phyloP scores from a whole-genome alignment of 2,113 vertebrate genomes.

The Collichthys lucidus region DNA sequence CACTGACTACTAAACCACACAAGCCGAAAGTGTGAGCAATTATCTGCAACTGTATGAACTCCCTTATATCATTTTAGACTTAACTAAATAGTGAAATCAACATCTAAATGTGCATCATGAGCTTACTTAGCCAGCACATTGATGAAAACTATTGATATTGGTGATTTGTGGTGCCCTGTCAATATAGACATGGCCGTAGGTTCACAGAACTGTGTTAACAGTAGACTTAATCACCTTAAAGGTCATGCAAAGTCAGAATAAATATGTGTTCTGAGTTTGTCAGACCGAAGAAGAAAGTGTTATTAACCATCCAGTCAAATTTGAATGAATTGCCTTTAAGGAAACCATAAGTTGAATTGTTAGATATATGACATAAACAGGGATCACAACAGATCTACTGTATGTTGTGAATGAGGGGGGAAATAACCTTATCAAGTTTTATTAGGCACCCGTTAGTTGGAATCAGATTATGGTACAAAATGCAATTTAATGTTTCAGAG shows the following conservation, averaged over 20 bases:
- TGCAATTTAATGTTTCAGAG: background rate
- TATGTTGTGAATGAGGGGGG: background rate
- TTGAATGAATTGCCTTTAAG: no score
- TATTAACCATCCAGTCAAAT: no score
- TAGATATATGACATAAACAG: background rate
- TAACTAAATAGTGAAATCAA: background rate
- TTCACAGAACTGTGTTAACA: background rate
- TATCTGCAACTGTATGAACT: background rate
- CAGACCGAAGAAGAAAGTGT: no score
- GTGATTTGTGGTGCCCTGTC: background rate
- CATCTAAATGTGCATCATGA: background rate
- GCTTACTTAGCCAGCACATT: background rate
- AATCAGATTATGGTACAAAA: background rate
- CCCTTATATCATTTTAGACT: no score
- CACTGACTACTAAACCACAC: background rate
- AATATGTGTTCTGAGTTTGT: no score
- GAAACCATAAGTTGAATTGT: no score
- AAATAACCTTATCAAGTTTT: background rate
- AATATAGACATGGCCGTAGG: background rate
- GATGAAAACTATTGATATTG: background rate
- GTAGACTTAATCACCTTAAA: no score
- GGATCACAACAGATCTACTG: background rate
- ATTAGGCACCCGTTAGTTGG: no score
- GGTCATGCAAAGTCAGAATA: no score
- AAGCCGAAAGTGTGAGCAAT: background rate